Evolutionary conservation across 92 coral and sea anemone genomes (phyloP), one percentile per base, ranked within the genome.

Genomic region (Porites divaricata): DNA sequence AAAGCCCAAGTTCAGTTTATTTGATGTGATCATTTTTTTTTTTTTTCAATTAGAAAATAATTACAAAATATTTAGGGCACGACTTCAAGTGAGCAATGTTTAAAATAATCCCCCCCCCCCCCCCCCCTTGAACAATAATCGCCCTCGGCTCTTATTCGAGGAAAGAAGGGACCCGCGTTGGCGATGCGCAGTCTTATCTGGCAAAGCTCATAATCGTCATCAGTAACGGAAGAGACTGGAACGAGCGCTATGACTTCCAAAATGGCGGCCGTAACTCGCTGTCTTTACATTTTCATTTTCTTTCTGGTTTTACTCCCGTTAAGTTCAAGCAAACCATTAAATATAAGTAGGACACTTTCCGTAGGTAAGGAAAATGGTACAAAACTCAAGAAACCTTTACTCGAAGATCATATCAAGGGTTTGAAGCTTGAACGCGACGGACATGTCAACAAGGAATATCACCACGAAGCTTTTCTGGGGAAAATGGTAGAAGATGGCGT

Each of bases 391-490:
- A 92, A 90, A 14, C 67, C 92, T 61, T 45, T 96, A 23, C 97
- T 98, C 9, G 85, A 88, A 87, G 99, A 96, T 83, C 99, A 96
- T 76, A 78, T 96, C 51, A 93, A 93, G 67, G 99, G 95, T 24
- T 77, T 92, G 49, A 95, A 93, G 78, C 95, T 96, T 2, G 98
- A 96, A 72, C 87, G 99, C 62, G 99, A 96, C 79, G 99, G 99
- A 2, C 95, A 96, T 84, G 86, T 95, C 74, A 96, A 96, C 85
- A 93, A 92, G 61, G 93, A 92, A 25, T 96, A 86, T 53, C 99
- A 96, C 50, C 99, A 96, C 86, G 99, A 96, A 88, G 98, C 97
- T 5, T 96, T 96, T 80, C 93, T 96, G 2, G 99, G 99, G 24
- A 93, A 93, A 59, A 90, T 96, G 54, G 95, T 96, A 14, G 89